Evolutionary conservation across 2,888 invertebrate genomes (phyloP).

Genomic region (Adela reaumurella): DNA sequence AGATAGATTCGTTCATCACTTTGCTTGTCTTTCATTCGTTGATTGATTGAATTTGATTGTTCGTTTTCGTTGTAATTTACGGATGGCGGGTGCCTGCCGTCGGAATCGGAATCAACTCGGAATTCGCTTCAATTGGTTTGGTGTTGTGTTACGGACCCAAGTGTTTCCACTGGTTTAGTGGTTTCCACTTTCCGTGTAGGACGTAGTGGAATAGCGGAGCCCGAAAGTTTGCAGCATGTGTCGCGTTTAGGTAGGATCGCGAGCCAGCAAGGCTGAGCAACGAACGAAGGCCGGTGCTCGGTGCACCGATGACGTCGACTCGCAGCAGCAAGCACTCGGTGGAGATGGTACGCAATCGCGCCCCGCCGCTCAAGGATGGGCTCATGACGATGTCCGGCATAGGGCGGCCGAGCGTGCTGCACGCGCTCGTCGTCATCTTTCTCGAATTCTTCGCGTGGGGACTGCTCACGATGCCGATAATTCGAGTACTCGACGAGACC

Average conservation of each 20-base stretch:
- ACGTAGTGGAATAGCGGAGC: too few relatives aligned
- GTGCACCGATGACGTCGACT: constrained; percentile 59
- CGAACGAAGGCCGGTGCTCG: not conserved
- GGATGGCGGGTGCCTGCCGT: too few relatives aligned
- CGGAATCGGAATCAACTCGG: too few relatives aligned
- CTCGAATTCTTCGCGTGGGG: constrained; percentile 99
- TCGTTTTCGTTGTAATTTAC: too few relatives aligned
- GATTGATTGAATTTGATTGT: too few relatives aligned
- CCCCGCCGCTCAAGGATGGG: constrained; percentile 83
- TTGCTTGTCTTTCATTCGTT: too few relatives aligned
- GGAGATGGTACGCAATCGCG: constrained; percentile 83
- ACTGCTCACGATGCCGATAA: constrained; percentile 95
- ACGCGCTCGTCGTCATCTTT: constrained; percentile 98
- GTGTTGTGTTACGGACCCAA: too few relatives aligned
- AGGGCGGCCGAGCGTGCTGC: constrained; percentile 94
- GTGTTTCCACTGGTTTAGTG: too few relatives aligned
- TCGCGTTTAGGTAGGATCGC: not conserved
- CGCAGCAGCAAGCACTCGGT: constrained; percentile 80
- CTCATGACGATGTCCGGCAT: constrained; percentile 85
- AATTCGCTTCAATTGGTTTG: too few relatives aligned
- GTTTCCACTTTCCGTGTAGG: too few relatives aligned
- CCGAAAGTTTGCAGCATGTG: not conserved
- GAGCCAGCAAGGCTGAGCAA: not conserved
- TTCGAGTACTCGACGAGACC: constrained; percentile 90
- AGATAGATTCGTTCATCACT: too few relatives aligned